Percentiles rank a stretch among this genome's conserved stretches.
Evolutionary conservation across 2,797 vertebrate species (phyloP).

Genomic region (Crocidura indochinensis): DNA sequence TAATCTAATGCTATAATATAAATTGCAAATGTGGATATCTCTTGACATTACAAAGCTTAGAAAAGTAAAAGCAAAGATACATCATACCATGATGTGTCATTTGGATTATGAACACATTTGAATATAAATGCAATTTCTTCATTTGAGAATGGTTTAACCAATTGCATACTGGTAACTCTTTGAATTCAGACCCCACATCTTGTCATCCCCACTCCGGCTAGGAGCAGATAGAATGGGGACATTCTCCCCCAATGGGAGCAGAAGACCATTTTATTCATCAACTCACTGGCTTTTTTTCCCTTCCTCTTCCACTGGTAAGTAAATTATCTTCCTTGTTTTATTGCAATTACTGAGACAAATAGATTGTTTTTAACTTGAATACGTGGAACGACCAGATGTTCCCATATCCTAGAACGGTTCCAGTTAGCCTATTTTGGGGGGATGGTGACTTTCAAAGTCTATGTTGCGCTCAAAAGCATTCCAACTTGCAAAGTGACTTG

Average conservation of each 20-base stretch:
- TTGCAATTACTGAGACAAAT: slow-evolving; percentile 1
- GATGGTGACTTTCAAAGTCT: slow-evolving; percentile 25
- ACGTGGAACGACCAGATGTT: not conserved
- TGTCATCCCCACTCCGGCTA: slow-evolving; percentile 47
- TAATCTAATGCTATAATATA: slow-evolving; percentile 65
- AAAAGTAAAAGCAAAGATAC: slow-evolving; percentile 65
- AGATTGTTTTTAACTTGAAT: not conserved
- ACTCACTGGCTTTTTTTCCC: not conserved
- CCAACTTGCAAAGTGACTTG: not conserved
- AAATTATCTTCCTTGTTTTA: slow-evolving; percentile 42
- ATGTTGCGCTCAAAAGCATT: slow-evolving; percentile 1
- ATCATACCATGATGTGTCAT: slow-evolving; percentile 47
- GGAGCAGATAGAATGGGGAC: slow-evolving; percentile 1
- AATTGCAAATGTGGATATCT: slow-evolving; percentile 55
- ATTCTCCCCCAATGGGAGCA: not conserved
- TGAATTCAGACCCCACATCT: not conserved
- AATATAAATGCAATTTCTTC: slow-evolving; percentile 54
- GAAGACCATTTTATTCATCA: not conserved
- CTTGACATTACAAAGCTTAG: slow-evolving; percentile 68
- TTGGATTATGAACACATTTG: slow-evolving; percentile 63
- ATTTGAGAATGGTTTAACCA: slow-evolving; percentile 53
- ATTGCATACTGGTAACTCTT: slow-evolving; percentile 53
- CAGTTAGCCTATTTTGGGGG: slow-evolving; percentile 21
- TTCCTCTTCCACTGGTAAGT: not conserved
- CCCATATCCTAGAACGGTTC: not conserved